Evolutionary conservation across 1,140 invertebrate species (phyloP), one percentile per base, ranked within the genome.

Genomic region (Reticulitermes speratus): DNA sequence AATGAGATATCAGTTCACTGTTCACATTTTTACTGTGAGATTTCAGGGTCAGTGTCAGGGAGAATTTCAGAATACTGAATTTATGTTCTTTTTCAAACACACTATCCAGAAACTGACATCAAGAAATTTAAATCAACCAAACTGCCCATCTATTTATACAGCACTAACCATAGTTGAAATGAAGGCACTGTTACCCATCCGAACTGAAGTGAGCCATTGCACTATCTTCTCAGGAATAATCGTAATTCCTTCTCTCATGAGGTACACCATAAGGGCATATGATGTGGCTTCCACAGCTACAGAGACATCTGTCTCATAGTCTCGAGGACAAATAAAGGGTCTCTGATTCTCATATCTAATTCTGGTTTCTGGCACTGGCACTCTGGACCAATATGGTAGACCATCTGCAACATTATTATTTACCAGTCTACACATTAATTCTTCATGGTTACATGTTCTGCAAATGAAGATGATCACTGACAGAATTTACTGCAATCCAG

Each of bases 151-250:
- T 55, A 16, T 48, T 55, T 55, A 12, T 16, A 55, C 52, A 83
- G 83, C 12, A 88, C 87, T 88, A 88, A 93, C 94, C 89, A 93
- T 91, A 30, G 93, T 93, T 12, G 93, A 93, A 65, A 94, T 91
- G 89, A 94, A 94, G 25, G 91, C 93, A 84, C 91, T 92, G 87
- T 93, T 91, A 32, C 90, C 91, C 88, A 93, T 92, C 84, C 93
- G 89, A 92, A 94, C 93, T 7, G 91, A 91, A 88, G 93, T 93
- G 7, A 95, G 89, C 94, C 94, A 95, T 81, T 90, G 89, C 86
- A 95, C 94, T 86, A 94, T 93, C 75, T 90, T 89, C 83, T 92
- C 91, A 65, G 90, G 88, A 21, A 89, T 87, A 19, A 89, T 87
- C 25, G 90, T 90, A 45, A 92, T 88, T 3, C 92, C 92, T 65